Evolutionary conservation across 2,888 invertebrate species (phyloP), one percentile per base, ranked within the genome.

Genomic region (Hydrotaea cyrtoneurina): DNA sequence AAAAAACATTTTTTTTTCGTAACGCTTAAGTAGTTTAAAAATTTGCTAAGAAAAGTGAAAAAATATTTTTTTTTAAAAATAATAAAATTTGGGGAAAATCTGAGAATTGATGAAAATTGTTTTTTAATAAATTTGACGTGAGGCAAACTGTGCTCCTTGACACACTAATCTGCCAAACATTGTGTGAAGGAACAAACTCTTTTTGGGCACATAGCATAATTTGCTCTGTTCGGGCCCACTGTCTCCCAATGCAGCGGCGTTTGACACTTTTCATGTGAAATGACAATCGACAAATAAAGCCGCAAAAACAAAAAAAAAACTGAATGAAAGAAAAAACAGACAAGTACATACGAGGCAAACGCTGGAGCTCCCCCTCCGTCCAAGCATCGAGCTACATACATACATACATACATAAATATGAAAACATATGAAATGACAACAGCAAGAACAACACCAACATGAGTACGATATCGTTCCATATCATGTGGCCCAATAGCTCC

Each of bases 231-330:
- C 39, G 1, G 13, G 39, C 39, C 43, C 69, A 69, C 43, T 19
- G 69, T 46, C 15, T n/a, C 39, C 4, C 8, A 21, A 43, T 46
- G 66, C 78, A 74, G 79, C 83, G 82, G 78, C 83, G 74, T 86
- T 86, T 87, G 83, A 86, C 87, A 86, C 72, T 87, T 86, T 85
- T 87, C 86, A 86, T 82, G 74, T 85, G 74, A 83, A 86, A 85
- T 86, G 82, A 86, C 83, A 85, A 86, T 86, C 86, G 87, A 89
- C 88, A 89, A 89, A 87, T 83, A 87, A 86, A 83, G 83, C 83
- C 85, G 75, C 85, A 79, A 72, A 69, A 80, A 81, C 83, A 4
- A 39, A 75, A 78, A 26, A 74, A 57, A 77, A 21, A 80, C 82
- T n/a, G n/a, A n/a, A n/a, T n/a, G n/a, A n/a, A n/a, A n/a, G n/a